Percentiles rank a stretch among this genome's conserved stretches.
Evolutionary conservation across 2,113 vertebrate species (phyloP).

Genomic region (Noturus placidus): DNA sequence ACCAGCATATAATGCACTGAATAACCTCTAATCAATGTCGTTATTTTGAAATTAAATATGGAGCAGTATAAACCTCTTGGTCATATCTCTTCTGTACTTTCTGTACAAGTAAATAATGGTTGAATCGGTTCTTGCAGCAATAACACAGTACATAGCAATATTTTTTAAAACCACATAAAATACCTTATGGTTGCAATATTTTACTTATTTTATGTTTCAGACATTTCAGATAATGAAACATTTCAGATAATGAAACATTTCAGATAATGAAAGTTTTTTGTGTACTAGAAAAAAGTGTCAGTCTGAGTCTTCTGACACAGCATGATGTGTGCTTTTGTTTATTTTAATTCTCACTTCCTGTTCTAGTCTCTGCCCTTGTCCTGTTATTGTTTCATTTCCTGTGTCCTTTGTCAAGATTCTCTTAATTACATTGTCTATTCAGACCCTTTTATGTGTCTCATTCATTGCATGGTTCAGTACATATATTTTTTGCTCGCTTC

Average conservation of each 20-base stretch:
- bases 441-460: not conserved
- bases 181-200: not conserved
- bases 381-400: slow-evolving; percentile 24
- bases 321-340: not conserved
- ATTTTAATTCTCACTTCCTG: slow-evolving; percentile 14
- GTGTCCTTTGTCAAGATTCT: not conserved
- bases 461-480: not conserved
- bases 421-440: slow-evolving; percentile 10
- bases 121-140: not conserved
- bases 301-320: not conserved
- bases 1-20: not conserved
- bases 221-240: not conserved
- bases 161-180: not conserved
- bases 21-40: not conserved
- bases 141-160: not conserved
- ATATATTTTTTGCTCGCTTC: not conserved
- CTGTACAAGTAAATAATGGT: not conserved
- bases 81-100: not conserved
- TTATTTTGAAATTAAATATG: not conserved
- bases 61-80: not conserved
- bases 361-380: slow-evolving; percentile 24
- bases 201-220: not conserved
- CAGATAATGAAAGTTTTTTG: not conserved
- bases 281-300: not conserved
- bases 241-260: too few species aligned